phyloP scores from a whole-genome alignment of 2,113 vertebrate species.

The Clarias batrachus region DNA sequence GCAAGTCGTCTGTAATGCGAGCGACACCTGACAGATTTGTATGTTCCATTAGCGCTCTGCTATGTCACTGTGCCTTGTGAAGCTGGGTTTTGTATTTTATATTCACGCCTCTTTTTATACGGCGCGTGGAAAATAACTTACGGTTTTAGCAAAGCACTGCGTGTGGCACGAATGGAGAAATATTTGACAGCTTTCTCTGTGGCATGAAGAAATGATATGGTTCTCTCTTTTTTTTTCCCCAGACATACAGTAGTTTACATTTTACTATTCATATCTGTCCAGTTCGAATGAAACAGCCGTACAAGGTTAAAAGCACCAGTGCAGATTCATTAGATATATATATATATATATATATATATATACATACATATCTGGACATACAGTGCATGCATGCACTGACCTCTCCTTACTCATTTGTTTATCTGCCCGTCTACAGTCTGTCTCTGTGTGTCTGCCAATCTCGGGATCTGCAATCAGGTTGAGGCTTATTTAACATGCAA shows the following conservation, averaged over 20 bases:
- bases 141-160: slow-evolving; percentile 23
- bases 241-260: slow-evolving; percentile 29
- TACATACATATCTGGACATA: not conserved
- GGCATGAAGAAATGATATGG: slow-evolving; percentile 9
- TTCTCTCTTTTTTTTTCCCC: not conserved
- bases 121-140: not conserved
- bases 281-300: slow-evolving; percentile 50
- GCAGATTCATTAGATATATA: not conserved
- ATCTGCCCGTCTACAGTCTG: not conserved
- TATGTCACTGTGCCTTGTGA: not conserved
- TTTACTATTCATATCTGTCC: slow-evolving; percentile 38
- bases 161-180: slow-evolving; percentile 4
- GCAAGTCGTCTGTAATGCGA: not conserved
- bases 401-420: not conserved
- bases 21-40: slow-evolving; percentile 3
- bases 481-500: not conserved
- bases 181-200: slow-evolving; percentile 42
- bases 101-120: not conserved
- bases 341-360: slow-evolving; percentile 6
- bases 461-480: not conserved
- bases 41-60: not conserved
- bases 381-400: not conserved
- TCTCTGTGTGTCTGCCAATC: not conserved
- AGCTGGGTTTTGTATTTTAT: not conserved
- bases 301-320: slow-evolving; percentile 57